Percentiles rank a stretch among this genome's conserved stretches.
These are phyloP conservation scores for Tolypeutes matacus DNA, from an alignment of 2,797 vertebrate genomes.

Conservation along the genomic window DNA sequence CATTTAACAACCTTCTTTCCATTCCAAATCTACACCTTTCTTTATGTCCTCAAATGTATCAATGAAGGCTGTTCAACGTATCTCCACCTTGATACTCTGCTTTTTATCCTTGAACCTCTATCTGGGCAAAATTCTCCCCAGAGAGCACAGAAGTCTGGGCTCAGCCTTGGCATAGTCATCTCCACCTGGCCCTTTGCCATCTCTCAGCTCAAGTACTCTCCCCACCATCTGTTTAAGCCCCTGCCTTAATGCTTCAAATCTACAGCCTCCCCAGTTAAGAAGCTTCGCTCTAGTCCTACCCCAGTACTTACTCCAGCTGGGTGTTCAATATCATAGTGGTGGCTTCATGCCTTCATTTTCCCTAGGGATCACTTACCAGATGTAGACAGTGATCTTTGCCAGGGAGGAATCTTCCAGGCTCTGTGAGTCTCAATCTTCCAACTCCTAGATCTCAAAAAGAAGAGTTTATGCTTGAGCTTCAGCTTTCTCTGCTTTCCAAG, in stretches of 20 bases:
- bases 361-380: neutral
- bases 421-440: neutral
- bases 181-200: neutral
- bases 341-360: neutral
- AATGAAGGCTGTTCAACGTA: neutral
- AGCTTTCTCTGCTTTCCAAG: neutral
- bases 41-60: no score
- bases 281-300: neutral
- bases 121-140: neutral
- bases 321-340: neutral
- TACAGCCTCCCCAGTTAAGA: neutral
- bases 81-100: neutral
- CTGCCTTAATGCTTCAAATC: neutral
- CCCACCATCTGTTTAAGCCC: neutral
- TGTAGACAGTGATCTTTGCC: conserved; percentile 1
- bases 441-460: neutral
- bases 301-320: neutral
- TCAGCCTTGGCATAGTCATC: neutral
- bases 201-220: neutral
- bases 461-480: neutral
- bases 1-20: neutral
- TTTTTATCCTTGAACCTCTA: neutral
- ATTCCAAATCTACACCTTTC: neutral
- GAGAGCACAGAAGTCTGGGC: neutral
- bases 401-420: neutral